Evolutionary conservation across 1,140 invertebrate species (phyloP), one percentile per base, ranked within the genome.

Genomic region (Zaprionus ornatus): DNA sequence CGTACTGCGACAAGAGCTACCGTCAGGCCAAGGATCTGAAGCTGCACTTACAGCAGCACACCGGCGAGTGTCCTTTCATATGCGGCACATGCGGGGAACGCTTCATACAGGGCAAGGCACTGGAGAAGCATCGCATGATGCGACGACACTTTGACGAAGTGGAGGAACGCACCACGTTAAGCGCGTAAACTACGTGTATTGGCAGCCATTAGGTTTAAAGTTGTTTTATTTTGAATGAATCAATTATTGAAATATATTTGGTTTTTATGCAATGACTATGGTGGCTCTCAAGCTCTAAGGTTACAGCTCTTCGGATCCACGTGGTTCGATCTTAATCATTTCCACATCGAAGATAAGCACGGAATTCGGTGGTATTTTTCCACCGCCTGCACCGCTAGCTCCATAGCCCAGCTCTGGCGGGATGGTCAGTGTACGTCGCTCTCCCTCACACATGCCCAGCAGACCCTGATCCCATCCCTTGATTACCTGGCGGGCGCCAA

Each of bases 381-480:
- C 96, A 13, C 96, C 96, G 54, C 96, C 96, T 23, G 96, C 95
- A 65, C 97, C 97, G 72, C 94, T 93, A 35, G 95, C 94, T 27
- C 97, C 97, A 93, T 98, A 98, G 1, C 95, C 97, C 70, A 98
- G 93, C 79, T 97, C 96, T n/a, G 97, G 94, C 21, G 97, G 97
- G 82, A 98, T 97, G 4, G 97, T 96, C 19, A 98, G 93, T 90
- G 97, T 97, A 60, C 97, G 94, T 91, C 96, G 96, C 93, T 98
- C 97, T 50, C 97, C 96, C 92, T 95, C 96, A 94, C 97, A 97
- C 96, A 97, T 97, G 56, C 96, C 96, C 52, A 97, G 94, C 6
- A 98, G 93, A 19, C 97, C 97, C 93, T 97, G 96, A 79, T 98
- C 97, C 97, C 97, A 98, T 62, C 96, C 96, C 92, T 95, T 95